Percentiles rank a stretch among this genome's conserved stretches.
phyloP scores from a whole-genome alignment of 2,113 vertebrate species.

The Sinocyclocheilus anshuiensis region DNA sequence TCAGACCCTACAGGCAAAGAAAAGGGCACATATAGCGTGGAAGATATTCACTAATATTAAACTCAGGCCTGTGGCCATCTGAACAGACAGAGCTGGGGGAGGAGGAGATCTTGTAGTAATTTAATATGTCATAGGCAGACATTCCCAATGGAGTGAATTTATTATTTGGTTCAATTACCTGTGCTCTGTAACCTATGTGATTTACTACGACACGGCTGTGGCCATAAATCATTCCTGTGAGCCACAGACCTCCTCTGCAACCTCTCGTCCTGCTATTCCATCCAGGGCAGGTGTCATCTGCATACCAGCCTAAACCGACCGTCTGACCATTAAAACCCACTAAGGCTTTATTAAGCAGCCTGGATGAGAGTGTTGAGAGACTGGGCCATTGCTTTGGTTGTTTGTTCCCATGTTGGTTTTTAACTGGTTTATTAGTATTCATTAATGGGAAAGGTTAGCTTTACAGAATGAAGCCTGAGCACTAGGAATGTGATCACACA shows the following conservation, averaged over 20 bases:
- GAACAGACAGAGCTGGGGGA: neutral
- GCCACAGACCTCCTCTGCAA: neutral
- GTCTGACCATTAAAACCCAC: neutral
- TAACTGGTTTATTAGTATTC: neutral
- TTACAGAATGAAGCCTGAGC: neutral
- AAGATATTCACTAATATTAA: slow-evolving; percentile 9
- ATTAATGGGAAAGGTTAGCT: neutral
- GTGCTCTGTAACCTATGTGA: neutral
- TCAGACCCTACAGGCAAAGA: neutral
- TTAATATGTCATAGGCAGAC: slow-evolving; percentile 18
- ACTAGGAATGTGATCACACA: no score
- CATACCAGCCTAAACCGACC: neutral
- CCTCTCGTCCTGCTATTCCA: neutral
- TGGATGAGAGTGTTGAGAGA: neutral
- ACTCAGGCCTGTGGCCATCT: neutral
- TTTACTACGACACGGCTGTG: neutral
- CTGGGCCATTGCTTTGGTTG: neutral
- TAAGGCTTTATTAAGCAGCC: neutral
- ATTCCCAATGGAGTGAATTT: slow-evolving; percentile 37
- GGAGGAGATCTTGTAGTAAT: slow-evolving; percentile 14
- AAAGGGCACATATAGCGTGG: neutral
- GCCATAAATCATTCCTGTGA: slow-evolving; percentile 10
- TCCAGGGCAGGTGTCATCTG: neutral
- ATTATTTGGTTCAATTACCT: slow-evolving; percentile 46
- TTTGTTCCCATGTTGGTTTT: neutral